Evolutionary conservation across 2,113 vertebrate species (phyloP), one percentile per base, ranked within the genome.

Genomic region (Charadrius vociferus): DNA sequence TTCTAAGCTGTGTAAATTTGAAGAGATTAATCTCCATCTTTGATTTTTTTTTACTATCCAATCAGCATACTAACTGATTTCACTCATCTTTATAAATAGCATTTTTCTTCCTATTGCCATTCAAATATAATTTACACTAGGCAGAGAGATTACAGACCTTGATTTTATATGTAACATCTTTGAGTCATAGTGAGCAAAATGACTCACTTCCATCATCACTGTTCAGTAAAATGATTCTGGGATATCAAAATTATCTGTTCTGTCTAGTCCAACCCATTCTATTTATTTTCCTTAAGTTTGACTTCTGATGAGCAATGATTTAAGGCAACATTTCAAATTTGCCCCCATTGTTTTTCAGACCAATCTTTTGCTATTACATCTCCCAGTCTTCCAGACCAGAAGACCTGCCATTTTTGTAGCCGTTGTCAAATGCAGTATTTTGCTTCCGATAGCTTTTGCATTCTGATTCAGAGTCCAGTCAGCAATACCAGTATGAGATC

Each of bases 11-110:
- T 90, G 55, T 80, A 56, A 83, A 93, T 95, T 94, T 93, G 49
- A 58, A 93, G 80, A 95, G 71, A 89, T 91, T 95, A 86, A 75
- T 96, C 61, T 94, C 68, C 41, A 84, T 80, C 18, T 95, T 77
- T 77, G 58, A 59, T 61, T 74, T 93, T 61, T 73, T 47, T 91
- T 75, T 67, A 50, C 75, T 89, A 85, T 55, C 39, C 82, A 95
- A 90, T 96, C 86, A 93, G 45, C 90, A 81, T 58, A n/a, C 41
- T 75, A 80, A 92, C 87, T 94, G 88, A 94, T 92, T 96, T 92
- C 94, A 93, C 84, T 97, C 81, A 86, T 78, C 95, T 97, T 96
- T 94, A 96, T 86, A 95, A 97, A 96, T 95, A 97, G 88, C 84
- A 95, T 86, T 98, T 71, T 75, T 80, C 86, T 96, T 97, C 94